Evolutionary conservation across 2,797 vertebrate genomes (phyloP).

Genomic region (Dendrocincla tyrannina): DNA sequence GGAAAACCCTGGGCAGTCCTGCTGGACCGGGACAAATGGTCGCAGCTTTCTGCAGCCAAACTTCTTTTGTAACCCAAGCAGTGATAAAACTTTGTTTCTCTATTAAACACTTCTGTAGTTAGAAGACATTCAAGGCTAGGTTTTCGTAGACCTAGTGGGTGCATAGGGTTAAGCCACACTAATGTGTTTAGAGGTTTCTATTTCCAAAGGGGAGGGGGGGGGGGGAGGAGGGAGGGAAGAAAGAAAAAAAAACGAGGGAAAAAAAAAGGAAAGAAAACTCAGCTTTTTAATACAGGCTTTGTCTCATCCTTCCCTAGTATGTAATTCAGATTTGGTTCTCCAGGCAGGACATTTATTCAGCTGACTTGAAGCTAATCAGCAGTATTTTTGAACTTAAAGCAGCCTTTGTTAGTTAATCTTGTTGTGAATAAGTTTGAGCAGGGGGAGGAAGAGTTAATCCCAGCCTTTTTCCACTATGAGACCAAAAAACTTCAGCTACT

Average conservation of each 20-base stretch:
- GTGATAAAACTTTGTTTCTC: background rate
- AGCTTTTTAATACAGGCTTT: background rate
- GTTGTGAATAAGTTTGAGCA: background rate
- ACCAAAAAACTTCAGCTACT: background rate
- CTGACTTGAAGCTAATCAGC: background rate
- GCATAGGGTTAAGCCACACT: background rate
- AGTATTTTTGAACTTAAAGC: constrained; percentile 6
- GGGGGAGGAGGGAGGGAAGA: accelerated
- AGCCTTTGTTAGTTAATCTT: background rate
- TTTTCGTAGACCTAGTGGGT: background rate
- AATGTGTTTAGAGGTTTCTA: background rate
- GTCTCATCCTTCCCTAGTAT: background rate
- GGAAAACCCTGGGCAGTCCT: background rate
- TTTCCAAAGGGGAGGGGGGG: background rate
- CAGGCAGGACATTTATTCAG: background rate
- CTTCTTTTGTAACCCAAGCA: background rate
- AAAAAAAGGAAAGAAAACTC: background rate
- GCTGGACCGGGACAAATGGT: background rate
- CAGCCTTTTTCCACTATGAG: background rate
- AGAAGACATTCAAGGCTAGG: background rate
- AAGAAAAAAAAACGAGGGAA: accelerated
- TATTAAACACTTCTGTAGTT: background rate
- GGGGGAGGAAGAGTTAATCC: background rate
- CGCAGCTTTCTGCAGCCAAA: background rate
- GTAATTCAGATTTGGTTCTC: background rate